Base-by-base conservation (phyloP, 1,140 invertebrate genomes). In the Antheraea pernyi region DNA sequence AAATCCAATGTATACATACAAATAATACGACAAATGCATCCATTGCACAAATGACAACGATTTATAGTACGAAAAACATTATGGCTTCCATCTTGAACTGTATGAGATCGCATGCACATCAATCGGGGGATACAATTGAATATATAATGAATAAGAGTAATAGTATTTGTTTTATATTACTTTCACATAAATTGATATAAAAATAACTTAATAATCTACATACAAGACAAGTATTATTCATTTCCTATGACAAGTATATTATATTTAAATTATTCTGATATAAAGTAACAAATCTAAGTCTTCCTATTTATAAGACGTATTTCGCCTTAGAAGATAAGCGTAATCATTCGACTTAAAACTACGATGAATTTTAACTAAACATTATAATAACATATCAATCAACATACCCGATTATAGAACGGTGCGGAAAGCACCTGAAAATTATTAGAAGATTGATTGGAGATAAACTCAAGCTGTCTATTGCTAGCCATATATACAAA, bases 311-410 rank as follows among this genome's bases (percentile, higher is more conserved):
- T 84, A 88, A 88, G 86, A 86, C 81, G 77, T 78, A 9, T 22
- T 73, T 67, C 78, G 78, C 84, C 88, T 85, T 81, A 69, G 72
- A 72, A 74, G 74, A 81, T 90, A 90, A 90, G 88, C 86, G 88
- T 90, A 88, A 85, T 90, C 85, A 84, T 88, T 90, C 71, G 73
- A 84, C 86, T 87, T 88, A 86, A 81, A 75, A 74, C 83, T 84
- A 86, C 66, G 59, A 75, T 78, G 73, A 76, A 77, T 74, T 82
- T 70, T 65, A 65, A 42, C 19, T 65, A 65, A 19, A 19, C 11
- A 64, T 64, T 16, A 53, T 53, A 53, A 53, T 53, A 53, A 53
- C 13, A 53, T 53, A 53, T 13, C 7, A 42, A 16, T n/a, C 9
- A 53, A 53, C 16, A 53, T 53, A 53, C 46, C 46, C 46, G 46